Base-by-base conservation (phyloP, 2,797 vertebrate species). In the Acrossocheilus wenchowensis region DNA sequence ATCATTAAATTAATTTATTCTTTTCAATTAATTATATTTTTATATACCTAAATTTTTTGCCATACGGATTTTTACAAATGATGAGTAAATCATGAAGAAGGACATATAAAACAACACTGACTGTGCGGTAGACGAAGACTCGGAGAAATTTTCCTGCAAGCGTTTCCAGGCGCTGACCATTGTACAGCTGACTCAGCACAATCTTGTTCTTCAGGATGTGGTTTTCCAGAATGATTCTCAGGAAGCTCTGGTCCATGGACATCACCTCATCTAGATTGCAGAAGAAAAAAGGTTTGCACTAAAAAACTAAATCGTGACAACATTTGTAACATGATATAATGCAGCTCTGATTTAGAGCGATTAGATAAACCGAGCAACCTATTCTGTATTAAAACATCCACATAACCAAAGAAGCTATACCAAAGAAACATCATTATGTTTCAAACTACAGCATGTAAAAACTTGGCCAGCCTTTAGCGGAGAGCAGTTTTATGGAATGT, bases 101-200 rank as follows among this genome's bases (percentile, higher is more conserved):
- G 26, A 48, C 57, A 66, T n/a, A 43, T 41, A 73, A 75, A 83
- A 26, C 30, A 84, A 78, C 15, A 96, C 97, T 94, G 92, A 99
- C 98, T 15, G 97, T 97, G 79, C 98, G 98, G 89, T 99, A 99
- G 68, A 99, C 95, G n/a, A 99, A 99, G 84, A 99, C 97, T 91
- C 98, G 93, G 60, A 99, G 95, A 21, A 93, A 88, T 92, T 97
- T 98, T 78, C 98, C 98, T 80, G 94, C 96, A 1, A 99, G 92
- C 52, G 98, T 99, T 93, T 99, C 97, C 75, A 99, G 94, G 3
- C 88, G 93, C 90, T 99, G 98, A 78, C 98, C 98, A 36, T 98
- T 98, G 94, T 97, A 99, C 82, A 99, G 90, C 86, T 98, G 93
- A 83, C 95, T 96, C 66, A 99, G 96, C 5, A 95, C 93, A 83